A percentile compares a stretch with the other conserved stretches of the same genome.
phyloP scores from a whole-genome alignment of 2,797 vertebrate genomes.

The Enteromius argenteus region DNA sequence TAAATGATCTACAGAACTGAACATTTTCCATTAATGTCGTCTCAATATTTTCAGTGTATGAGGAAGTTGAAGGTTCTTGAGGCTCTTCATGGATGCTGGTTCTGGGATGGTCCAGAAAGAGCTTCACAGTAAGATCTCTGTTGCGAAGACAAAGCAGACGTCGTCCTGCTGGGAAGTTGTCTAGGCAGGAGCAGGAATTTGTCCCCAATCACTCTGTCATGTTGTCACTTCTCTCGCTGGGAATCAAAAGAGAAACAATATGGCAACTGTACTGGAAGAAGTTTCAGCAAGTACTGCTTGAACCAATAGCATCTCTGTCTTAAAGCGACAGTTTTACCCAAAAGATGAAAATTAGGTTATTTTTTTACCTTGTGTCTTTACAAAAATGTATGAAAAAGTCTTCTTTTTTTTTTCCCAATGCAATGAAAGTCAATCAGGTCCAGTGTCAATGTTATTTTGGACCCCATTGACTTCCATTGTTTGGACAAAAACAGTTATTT shows the following conservation, averaged over 20 bases:
- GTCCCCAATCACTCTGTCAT: slow-evolving; percentile 60
- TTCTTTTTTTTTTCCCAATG: not conserved
- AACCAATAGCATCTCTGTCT: slow-evolving; percentile 7
- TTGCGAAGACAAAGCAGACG: slow-evolving; percentile 54
- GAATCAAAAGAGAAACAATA: slow-evolving; percentile 54
- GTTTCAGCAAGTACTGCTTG: slow-evolving; percentile 21
- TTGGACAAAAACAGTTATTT: not conserved
- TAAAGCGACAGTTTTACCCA: not conserved
- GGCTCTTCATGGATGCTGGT: slow-evolving; percentile 5
- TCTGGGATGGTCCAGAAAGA: slow-evolving; percentile 43
- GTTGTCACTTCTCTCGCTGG: slow-evolving; percentile 57
- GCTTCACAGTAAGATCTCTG: slow-evolving; percentile 60
- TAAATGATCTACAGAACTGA: not conserved
- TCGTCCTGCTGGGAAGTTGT: slow-evolving; percentile 65
- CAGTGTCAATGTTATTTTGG: not conserved
- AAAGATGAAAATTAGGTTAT: not conserved
- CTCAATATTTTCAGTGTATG: not conserved
- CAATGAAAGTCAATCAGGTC: not conserved
- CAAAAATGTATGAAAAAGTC: not conserved
- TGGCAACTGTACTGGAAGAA: slow-evolving; percentile 44
- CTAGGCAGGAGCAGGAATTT: slow-evolving; percentile 63
- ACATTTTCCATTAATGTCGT: not conserved
- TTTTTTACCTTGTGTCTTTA: not conserved
- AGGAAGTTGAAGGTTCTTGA: not conserved
- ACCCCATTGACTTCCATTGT: not conserved